These are phyloP conservation scores for Amphipyra tragopoginis DNA, from an alignment of 2,888 invertebrate genomes.

Conservation along the genomic window DNA sequence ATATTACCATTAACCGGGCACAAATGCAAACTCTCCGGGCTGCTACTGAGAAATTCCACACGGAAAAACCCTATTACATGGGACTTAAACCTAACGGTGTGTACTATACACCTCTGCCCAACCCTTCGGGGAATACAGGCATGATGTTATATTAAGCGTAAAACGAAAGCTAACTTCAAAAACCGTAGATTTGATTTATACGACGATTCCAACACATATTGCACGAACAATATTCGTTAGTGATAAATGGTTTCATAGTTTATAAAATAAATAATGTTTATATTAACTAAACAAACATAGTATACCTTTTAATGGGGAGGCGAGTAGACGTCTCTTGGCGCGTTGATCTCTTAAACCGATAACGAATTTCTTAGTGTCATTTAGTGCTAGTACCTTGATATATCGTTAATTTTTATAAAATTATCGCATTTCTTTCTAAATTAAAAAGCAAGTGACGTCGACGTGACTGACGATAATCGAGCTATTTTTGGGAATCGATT, in stretches of 20 bases:
- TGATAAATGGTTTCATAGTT: slow-evolving; percentile 57
- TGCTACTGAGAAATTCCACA: too few relatives aligned
- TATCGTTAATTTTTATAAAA: slow-evolving; percentile 10
- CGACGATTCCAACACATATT: slow-evolving; percentile 2
- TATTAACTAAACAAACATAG: slow-evolving; percentile 50
- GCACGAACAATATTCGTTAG: slow-evolving; percentile 32
- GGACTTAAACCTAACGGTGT: too few relatives aligned
- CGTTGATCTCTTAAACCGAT: slow-evolving; percentile 73
- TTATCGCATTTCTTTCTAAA: slow-evolving; percentile 1
- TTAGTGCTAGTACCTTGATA: slow-evolving; percentile 22
- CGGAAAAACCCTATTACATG: too few relatives aligned
- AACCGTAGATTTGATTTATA: neutral
- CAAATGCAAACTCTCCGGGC: too few relatives aligned
- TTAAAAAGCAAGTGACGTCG: too few relatives aligned
- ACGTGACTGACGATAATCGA: too few relatives aligned
- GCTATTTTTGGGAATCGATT: too few relatives aligned
- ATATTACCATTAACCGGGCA: too few relatives aligned
- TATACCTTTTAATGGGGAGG: slow-evolving; percentile 59
- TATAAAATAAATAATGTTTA: slow-evolving; percentile 45
- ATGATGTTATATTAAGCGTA: too few relatives aligned
- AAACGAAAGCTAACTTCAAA: too few relatives aligned
- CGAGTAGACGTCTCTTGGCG: slow-evolving; percentile 54
- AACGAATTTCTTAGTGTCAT: slow-evolving; percentile 58
- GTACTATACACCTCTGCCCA: too few relatives aligned
- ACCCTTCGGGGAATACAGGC: too few relatives aligned